phyloP scores from a whole-genome alignment of 2,888 invertebrate genomes.

The Drosophila anomelani region DNA sequence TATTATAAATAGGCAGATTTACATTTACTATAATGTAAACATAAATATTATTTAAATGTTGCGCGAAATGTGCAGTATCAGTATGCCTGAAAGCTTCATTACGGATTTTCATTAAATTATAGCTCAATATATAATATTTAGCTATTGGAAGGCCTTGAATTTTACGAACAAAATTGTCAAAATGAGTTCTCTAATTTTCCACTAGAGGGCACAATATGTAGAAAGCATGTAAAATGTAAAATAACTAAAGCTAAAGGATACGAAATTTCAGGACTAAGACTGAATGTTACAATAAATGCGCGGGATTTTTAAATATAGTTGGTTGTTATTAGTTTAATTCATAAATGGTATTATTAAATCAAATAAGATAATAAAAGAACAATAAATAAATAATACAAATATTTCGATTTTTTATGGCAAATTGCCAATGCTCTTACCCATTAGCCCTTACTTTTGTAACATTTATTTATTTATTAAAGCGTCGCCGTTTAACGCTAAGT shows the following conservation, averaged over 20 bases:
- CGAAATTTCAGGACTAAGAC: too few species aligned
- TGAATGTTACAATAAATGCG: background rate
- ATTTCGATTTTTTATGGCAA: background rate
- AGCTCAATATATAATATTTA: background rate
- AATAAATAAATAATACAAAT: too few species aligned
- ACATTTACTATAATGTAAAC: fast-evolving
- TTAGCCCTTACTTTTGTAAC: background rate
- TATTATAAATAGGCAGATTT: background rate
- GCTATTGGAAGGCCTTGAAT: background rate
- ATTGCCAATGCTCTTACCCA: too few species aligned
- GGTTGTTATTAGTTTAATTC: fast-evolving
- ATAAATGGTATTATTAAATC: background rate
- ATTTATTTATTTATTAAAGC: background rate
- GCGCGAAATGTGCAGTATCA: background rate
- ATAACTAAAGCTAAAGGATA: background rate
- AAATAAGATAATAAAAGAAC: background rate
- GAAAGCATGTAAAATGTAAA: too few species aligned
- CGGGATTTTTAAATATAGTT: background rate
- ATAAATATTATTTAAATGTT: background rate
- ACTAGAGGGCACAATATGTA: background rate
- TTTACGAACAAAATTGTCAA: background rate
- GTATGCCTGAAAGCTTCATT: too few species aligned
- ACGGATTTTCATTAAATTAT: fast-evolving
- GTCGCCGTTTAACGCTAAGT: constrained; percentile 11
- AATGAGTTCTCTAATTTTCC: background rate